Evolutionary conservation across 1,140 invertebrate genomes (phyloP).

Genomic region (Danaus plexippus): DNA sequence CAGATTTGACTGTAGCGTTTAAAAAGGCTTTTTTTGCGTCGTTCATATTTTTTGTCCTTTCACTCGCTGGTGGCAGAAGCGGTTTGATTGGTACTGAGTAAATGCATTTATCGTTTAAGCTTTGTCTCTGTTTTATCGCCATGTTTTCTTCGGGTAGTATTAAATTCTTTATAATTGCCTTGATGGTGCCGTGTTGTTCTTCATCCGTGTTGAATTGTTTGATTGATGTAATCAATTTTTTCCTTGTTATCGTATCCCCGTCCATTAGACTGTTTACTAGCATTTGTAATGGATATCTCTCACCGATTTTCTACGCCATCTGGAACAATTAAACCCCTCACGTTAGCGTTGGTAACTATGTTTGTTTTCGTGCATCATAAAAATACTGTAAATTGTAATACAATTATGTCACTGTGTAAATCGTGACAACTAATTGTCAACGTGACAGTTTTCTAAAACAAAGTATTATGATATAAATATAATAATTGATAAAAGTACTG

Average conservation of each 20-base stretch:
- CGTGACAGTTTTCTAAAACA: too few species aligned
- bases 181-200: constrained; percentile 51
- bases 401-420: too few species aligned
- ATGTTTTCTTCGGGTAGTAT: constrained; percentile 52
- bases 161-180: constrained; percentile 54
- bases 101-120: constrained; percentile 42
- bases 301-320: constrained; percentile 60
- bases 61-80: constrained; percentile 29
- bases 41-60: constrained; percentile 44
- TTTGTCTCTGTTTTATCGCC: constrained; percentile 61
- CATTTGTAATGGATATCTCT: constrained; percentile 51
- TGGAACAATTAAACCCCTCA: constrained; percentile 46
- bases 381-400: too few species aligned
- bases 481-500: too few species aligned
- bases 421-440: too few species aligned
- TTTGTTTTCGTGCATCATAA: too few species aligned
- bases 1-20: constrained; percentile 39
- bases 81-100: constrained; percentile 53
- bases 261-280: constrained; percentile 56
- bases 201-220: constrained; percentile 43
- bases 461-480: too few species aligned
- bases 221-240: constrained; percentile 50
- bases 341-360: constrained; percentile 13
- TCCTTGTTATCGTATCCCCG: constrained; percentile 48
- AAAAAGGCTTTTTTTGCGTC: constrained; percentile 55